These are phyloP conservation scores for Quiscalus mexicanus DNA, from an alignment of 2,113 vertebrate species.

Conservation along the genomic window DNA sequence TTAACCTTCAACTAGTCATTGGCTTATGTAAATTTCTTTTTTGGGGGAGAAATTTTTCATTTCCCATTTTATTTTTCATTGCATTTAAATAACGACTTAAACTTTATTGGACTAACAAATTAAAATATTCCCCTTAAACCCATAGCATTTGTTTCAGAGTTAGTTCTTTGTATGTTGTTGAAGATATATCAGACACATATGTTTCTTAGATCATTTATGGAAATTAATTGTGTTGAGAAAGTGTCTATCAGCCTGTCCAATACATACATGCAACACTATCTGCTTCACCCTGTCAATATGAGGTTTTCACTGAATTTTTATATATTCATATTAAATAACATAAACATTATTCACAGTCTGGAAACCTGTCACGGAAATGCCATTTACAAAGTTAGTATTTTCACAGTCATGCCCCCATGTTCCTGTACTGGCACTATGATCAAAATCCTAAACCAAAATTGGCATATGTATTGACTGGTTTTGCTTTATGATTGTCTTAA, in stretches of 20 bases:
- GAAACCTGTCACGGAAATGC: neutral
- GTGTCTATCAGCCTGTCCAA: neutral
- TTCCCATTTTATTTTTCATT: neutral
- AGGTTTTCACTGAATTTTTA: neutral
- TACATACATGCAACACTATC: neutral
- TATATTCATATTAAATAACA: neutral
- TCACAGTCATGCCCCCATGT: neutral
- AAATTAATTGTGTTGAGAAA: neutral
- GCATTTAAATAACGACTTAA: neutral
- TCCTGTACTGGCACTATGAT: neutral
- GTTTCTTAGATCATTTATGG: neutral
- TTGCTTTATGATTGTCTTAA: neutral
- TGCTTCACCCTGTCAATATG: neutral
- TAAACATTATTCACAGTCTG: neutral
- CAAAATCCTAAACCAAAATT: neutral
- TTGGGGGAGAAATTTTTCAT: rapidly evolving
- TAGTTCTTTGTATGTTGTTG: neutral
- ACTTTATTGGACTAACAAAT: neutral
- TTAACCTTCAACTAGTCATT: neutral
- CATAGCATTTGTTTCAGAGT: neutral
- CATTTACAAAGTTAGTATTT: neutral
- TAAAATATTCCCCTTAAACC: neutral
- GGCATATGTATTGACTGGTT: neutral
- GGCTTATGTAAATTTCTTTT: neutral
- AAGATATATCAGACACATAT: neutral